A percentile compares a stretch with the other conserved stretches of the same genome.
Conservation (phyloP, 92 coral and sea anemone species). For the Siderastrea radians region DNA sequence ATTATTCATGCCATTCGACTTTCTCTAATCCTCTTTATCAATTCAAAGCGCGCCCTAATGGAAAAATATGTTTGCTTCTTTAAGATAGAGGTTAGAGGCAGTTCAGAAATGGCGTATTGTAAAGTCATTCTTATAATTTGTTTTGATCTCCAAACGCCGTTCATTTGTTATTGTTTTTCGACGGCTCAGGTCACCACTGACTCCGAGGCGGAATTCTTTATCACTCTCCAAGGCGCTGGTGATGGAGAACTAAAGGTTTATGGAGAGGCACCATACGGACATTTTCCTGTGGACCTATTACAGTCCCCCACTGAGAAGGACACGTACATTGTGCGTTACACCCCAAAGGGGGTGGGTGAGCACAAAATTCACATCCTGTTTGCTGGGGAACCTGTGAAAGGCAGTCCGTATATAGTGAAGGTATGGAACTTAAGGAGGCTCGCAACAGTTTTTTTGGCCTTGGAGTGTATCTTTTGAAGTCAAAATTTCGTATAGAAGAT, state of each 20-base stretch:
- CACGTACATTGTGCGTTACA: constrained; percentile 87
- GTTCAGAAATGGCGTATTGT: too few species aligned
- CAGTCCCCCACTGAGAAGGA: constrained; percentile 84
- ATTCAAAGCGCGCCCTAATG: too few species aligned
- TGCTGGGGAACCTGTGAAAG: constrained; percentile 86
- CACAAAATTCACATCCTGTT: constrained; percentile 91
- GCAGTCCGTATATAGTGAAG: constrained; percentile 94
- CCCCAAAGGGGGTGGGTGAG: constrained; percentile 85
- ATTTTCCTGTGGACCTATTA: constrained; percentile 85
- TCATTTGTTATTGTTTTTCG: neutral
- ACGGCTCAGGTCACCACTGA: constrained; percentile 45
- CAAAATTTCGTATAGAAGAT: too few species aligned
- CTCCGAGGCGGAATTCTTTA: constrained; percentile 83
- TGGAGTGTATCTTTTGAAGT: too few species aligned
- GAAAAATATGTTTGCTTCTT: too few species aligned
- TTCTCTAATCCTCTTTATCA: too few species aligned
- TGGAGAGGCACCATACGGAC: constrained; percentile 95
- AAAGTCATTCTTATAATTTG: neutral
- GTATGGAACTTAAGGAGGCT: constrained; percentile 38
- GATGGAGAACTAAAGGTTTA: constrained; percentile 88
- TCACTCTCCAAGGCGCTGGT: constrained; percentile 92
- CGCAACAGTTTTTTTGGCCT: neutral
- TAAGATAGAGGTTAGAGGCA: too few species aligned
- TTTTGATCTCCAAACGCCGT: neutral
- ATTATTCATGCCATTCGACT: too few species aligned